Percentiles rank a stretch among this genome's conserved stretches.
Evolutionary conservation across 23 tunicate genomes (phyloP).

Genomic region (Styela clava): DNA sequence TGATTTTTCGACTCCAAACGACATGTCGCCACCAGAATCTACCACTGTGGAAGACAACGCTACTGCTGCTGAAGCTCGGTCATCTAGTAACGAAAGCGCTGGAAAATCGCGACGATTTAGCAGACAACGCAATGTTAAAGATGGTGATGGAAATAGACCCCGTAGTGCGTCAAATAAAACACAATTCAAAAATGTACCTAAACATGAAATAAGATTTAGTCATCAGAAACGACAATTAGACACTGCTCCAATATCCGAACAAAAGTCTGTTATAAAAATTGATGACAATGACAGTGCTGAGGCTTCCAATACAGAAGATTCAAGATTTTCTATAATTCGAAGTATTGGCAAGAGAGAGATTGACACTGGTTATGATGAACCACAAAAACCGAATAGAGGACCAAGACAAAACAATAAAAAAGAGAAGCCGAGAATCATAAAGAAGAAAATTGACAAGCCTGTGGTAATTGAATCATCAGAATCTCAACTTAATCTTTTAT

Average conservation of each 20-base stretch:
- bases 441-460: slow-evolving; percentile 18
- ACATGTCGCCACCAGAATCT: background rate
- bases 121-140: slow-evolving; percentile 45
- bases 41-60: background rate
- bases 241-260: background rate
- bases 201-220: slow-evolving; percentile 56
- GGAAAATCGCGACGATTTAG: slow-evolving; percentile 66
- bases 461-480: slow-evolving; percentile 41
- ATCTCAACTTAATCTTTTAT: slow-evolving; percentile 47
- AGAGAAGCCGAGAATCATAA: background rate
- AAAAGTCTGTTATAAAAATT: background rate
- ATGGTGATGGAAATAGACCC: slow-evolving; percentile 28
- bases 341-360: slow-evolving; percentile 11
- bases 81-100: slow-evolving; percentile 12
- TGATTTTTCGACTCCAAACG: background rate
- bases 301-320: background rate
- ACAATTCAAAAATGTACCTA: background rate
- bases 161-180: slow-evolving; percentile 24
- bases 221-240: slow-evolving; percentile 43
- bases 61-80: background rate
- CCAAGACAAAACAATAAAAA: background rate
- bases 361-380: background rate
- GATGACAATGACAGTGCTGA: background rate
- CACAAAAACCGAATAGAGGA: background rate
- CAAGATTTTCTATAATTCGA: background rate